Evolutionary conservation across 2,797 vertebrate species (phyloP).

Genomic region (Oreonectes daqikongensis): DNA sequence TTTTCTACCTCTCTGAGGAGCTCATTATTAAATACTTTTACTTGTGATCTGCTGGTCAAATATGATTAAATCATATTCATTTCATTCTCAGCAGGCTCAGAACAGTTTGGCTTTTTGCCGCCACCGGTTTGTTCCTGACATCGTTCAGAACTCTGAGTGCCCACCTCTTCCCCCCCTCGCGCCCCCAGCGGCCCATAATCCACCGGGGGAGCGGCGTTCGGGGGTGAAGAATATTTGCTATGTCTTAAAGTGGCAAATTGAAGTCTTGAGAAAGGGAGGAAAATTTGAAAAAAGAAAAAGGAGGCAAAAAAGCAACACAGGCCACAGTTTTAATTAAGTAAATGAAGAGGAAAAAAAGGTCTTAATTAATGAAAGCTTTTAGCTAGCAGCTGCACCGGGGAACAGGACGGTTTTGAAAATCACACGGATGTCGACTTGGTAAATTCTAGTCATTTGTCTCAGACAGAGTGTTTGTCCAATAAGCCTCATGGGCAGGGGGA

Average conservation of each 20-base stretch:
- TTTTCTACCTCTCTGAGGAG: constrained; percentile 55
- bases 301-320: constrained; percentile 67
- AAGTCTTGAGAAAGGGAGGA: constrained; percentile 59
- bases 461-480: constrained; percentile 67
- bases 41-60: constrained; percentile 61
- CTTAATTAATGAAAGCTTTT: constrained; percentile 65
- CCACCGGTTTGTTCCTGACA: constrained; percentile 40
- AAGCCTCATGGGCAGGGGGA: constrained; percentile 61
- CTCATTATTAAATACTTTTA: constrained; percentile 64
- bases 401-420: constrained; percentile 64
- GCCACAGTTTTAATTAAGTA: constrained; percentile 71
- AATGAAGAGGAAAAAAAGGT: constrained; percentile 70
- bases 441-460: constrained; percentile 71
- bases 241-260: constrained; percentile 51
- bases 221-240: constrained; percentile 36
- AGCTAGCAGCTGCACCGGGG: constrained; percentile 60
- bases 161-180: constrained; percentile 12
- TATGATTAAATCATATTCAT: constrained; percentile 50
- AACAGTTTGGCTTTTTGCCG: constrained; percentile 22
- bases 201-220: constrained; percentile 13
- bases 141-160: constrained; percentile 43
- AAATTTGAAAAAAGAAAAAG: constrained; percentile 61
- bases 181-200: too few species aligned
- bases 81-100: constrained; percentile 38
- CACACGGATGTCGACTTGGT: constrained; percentile 68